phyloP scores from a whole-genome alignment of 1,140 invertebrate species.

The Caenorhabditis inopinata region DNA sequence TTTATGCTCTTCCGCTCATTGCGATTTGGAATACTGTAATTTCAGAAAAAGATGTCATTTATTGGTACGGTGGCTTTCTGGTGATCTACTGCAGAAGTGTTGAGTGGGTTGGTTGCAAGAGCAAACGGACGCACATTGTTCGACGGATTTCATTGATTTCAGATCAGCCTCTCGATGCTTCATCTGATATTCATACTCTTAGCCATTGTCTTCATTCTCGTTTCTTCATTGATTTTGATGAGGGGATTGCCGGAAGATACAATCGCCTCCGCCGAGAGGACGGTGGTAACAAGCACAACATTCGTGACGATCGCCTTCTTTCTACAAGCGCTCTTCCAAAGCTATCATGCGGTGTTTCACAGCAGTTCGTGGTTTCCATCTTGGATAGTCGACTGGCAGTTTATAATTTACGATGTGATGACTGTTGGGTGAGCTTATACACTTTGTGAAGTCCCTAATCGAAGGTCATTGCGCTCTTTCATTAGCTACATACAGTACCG shows the following conservation, averaged over 20 bases:
- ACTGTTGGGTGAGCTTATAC: conserved; percentile 28
- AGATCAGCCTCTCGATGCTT: neutral
- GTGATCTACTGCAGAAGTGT: neutral
- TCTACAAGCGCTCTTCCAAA: neutral
- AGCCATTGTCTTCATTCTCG: neutral
- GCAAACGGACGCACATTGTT: no score
- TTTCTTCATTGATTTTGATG: neutral
- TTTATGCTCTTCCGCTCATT: neutral
- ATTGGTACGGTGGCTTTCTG: neutral
- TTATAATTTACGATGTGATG: neutral
- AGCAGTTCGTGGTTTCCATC: neutral
- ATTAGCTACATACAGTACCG: neutral
- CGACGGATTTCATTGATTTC: no score
- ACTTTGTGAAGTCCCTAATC: no score
- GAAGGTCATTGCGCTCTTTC: no score
- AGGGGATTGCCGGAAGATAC: neutral
- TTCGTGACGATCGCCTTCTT: neutral
- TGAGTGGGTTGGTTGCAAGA: neutral
- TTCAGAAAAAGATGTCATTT: neutral
- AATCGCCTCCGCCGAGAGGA: no score
- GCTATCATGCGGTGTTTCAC: neutral
- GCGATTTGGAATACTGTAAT: neutral
- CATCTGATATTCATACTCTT: neutral
- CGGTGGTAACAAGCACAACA: neutral
- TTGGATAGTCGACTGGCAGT: neutral